Evolutionary conservation across 2,888 invertebrate species (phyloP).

Genomic region (Alsophila aescularia): DNA sequence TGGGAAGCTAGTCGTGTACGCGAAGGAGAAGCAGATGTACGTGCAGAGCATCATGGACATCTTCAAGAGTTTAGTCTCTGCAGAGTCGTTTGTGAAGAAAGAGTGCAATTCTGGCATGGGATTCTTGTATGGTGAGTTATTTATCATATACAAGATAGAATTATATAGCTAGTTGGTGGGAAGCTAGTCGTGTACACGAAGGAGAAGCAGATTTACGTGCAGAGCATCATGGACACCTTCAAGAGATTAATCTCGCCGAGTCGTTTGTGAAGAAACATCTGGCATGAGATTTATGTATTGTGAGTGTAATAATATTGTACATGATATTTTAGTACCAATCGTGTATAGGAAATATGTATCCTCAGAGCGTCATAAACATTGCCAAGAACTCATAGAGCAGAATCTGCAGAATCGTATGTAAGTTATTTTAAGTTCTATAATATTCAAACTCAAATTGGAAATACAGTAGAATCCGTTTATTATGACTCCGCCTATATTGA

Average conservation of each 20-base stretch:
- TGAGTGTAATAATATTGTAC: slow-evolving; percentile 57
- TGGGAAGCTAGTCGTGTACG: slow-evolving; percentile 83
- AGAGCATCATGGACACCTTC: slow-evolving; percentile 87
- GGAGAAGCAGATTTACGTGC: slow-evolving; percentile 86
- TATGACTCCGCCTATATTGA: too few species aligned
- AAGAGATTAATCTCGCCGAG: slow-evolving; percentile 88
- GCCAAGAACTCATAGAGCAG: slow-evolving; percentile 88
- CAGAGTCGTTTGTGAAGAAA: slow-evolving; percentile 85
- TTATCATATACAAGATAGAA: neutral
- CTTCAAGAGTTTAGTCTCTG: slow-evolving; percentile 88
- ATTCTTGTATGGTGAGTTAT: slow-evolving; percentile 87
- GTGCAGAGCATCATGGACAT: slow-evolving; percentile 87
- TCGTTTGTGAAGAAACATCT: slow-evolving; percentile 86
- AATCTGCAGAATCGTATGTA: slow-evolving; percentile 86
- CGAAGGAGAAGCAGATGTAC: slow-evolving; percentile 87
- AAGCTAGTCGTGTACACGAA: slow-evolving; percentile 85
- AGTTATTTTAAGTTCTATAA: too few species aligned
- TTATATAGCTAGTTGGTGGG: too few species aligned
- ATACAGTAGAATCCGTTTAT: too few species aligned
- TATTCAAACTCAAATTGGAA: too few species aligned
- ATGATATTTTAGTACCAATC: too few species aligned
- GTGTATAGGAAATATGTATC: slow-evolving; percentile 84
- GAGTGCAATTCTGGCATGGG: slow-evolving; percentile 89
- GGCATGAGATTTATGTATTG: slow-evolving; percentile 91
- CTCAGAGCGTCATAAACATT: slow-evolving; percentile 87